Base-by-base conservation (phyloP, 2,113 vertebrate genomes). In the Climacteris rufus region DNA sequence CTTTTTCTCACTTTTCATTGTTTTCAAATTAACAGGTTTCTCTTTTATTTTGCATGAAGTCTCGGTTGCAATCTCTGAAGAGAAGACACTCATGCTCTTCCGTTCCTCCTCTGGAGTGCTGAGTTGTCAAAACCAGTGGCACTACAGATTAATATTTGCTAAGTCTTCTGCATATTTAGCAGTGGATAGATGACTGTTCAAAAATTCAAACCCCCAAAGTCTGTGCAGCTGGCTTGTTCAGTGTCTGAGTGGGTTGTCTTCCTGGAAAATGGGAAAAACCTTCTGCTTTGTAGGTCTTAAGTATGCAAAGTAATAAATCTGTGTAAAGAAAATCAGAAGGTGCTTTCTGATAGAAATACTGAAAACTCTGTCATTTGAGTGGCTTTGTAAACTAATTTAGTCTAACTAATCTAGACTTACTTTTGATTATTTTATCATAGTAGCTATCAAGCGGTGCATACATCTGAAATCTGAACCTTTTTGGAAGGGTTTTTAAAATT, bases 11-110 rank as follows among this genome's bases (percentile, higher is more conserved):
- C 8, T 50, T 77, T 42, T 7, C 10, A 1, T 35, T 63, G 15
- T 59, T 94, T 82, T 72, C 37, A 83, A 42, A 28, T 84, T 35
- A 77, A 33, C 10, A 7, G 1, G 37, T 86, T 78, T 89, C 45
- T 49, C 22, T 65, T 68, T 47, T n/a, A 5, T 56, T 83, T 85
- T 80, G 30, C 22, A 21, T 7, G 1, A 72, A 17, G 27, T 69
- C 39, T 44, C 3, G 1, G 5, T 65, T 74, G 53, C 0, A 0
- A 0, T 64, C 33, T 89, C 52, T 82, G 60, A 75, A 87, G 42
- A 69, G 37, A 69, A 69, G 28, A 8, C 1, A 1, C 6, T 75
- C 8, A 0, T 21, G 6, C 37, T 83, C 28, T 71, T 56, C 57
- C 3, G 5, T 24, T 65, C 49, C 23, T 93, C 10, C 35, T 52